These are phyloP conservation scores for Condylura cristata DNA, from an alignment of 2,113 vertebrate genomes.

Conservation along the genomic window DNA sequence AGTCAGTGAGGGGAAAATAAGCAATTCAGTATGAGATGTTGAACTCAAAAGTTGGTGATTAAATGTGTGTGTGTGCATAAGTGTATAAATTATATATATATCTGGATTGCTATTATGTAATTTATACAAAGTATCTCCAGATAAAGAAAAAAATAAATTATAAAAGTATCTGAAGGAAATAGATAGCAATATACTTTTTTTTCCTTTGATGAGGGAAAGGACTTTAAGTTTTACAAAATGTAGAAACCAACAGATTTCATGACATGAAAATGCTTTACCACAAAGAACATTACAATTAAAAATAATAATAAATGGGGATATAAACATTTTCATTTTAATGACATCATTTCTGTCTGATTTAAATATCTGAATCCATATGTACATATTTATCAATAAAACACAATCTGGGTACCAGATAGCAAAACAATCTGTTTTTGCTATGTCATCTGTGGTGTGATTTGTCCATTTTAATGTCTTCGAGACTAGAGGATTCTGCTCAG, in stretches of 20 bases:
- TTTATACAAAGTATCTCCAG: not conserved
- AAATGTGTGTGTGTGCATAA: not conserved
- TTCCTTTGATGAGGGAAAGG: not conserved
- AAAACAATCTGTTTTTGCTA: not conserved
- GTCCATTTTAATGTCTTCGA: not conserved
- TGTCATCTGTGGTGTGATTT: not conserved
- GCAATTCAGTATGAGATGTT: not conserved
- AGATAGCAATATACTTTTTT: not conserved
- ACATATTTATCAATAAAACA: not conserved
- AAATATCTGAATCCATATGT: not conserved
- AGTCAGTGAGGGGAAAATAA: not conserved
- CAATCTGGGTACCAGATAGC: not conserved
- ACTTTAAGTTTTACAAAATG: constrained; percentile 8
- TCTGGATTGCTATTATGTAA: not conserved
- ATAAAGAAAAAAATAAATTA: not conserved
- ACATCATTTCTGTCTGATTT: not conserved
- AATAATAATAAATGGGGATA: not conserved
- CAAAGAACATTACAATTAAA: not conserved
- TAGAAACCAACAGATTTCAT: not conserved
- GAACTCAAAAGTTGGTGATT: not conserved
- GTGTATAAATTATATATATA: not conserved
- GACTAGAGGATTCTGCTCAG: not conserved
- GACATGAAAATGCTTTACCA: not conserved
- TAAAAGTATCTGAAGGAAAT: constrained; percentile 4
- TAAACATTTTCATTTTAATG: not conserved